Evolutionary conservation across 92 coral and sea anemone genomes (phyloP).

Genomic region (Epizoanthus stellaris): DNA sequence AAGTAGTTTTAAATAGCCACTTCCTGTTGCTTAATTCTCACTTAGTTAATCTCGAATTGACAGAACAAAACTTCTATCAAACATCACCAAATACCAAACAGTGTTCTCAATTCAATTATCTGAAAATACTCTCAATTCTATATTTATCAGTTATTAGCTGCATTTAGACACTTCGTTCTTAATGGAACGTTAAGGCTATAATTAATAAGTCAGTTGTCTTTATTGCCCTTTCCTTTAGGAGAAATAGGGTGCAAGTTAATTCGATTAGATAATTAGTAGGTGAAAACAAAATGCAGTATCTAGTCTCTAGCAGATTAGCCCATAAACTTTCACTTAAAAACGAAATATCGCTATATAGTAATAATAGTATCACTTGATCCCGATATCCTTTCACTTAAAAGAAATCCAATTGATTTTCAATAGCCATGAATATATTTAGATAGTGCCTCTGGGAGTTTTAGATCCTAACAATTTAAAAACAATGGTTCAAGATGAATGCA

Average conservation of each 20-base stretch:
- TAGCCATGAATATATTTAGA: too few relatives aligned
- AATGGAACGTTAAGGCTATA: neutral
- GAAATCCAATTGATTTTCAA: slow-evolving; percentile 1
- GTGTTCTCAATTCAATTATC: neutral
- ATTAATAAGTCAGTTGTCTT: neutral
- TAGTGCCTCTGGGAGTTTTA: too few relatives aligned
- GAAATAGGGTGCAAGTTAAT: neutral
- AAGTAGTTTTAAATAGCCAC: too few relatives aligned
- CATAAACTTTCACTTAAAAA: neutral
- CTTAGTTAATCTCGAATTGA: too few relatives aligned
- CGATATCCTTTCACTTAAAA: neutral
- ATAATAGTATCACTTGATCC: neutral
- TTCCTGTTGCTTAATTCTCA: too few relatives aligned
- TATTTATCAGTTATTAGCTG: neutral
- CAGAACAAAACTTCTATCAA: neutral
- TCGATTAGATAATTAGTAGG: slow-evolving; percentile 5
- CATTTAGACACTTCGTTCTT: neutral
- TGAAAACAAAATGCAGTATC: neutral
- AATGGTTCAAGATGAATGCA: too few relatives aligned
- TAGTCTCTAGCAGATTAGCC: neutral
- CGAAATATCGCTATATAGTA: neutral
- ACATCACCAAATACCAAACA: neutral
- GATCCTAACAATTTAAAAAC: too few relatives aligned
- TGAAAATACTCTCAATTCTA: neutral
- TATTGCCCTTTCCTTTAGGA: neutral